Evolutionary conservation across 2,888 invertebrate species (phyloP), one percentile per base, ranked within the genome.

Genomic region (Flexamia atlantica): DNA sequence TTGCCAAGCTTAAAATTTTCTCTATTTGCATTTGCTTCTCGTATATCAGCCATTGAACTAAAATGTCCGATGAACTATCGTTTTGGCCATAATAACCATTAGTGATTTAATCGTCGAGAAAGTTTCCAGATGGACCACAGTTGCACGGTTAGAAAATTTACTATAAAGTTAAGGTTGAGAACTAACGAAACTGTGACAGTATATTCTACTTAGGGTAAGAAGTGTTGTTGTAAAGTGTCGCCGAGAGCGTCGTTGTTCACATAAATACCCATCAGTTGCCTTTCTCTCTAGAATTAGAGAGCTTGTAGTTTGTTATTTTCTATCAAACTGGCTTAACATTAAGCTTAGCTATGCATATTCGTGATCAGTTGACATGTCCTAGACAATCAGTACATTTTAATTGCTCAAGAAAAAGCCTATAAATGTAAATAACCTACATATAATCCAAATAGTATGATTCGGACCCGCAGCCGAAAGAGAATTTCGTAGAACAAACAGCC

Each of bases 241-340:
- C 23, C 53, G 9, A 53, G 53, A 53, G 53, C 53, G 53, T 53
- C 53, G 53, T 53, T 53, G 53, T 23, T 7, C 20, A 53, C 53
- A 53, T 53, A 53, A 53, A 53, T 53, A 53, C 53, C 53, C 53
- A 53, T 53, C 53, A 53, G 53, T 53, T 10, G 5, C 53, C 53
- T 53, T 53, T 23, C 53, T 53, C 20, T 20, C 53, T 23, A 46
- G 46, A 46, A 46, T 46, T 46, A 46, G 46, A 46, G 10, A 46
- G 17, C 46, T 46, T 46, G 17, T 17, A 17, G 46, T 46, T 46
- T 7, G 46, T 46, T 46, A 7, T 46, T 36, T 46, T 46, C 46
- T 46, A 46, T 17, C 17, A 12, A 12, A 46, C 46, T 46, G 46
- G 46, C 46, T 46, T 46, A 46, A 46, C 46, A 46, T 46, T 7